Base-by-base conservation (phyloP, 2,797 vertebrate genomes). In the Chromobotia macracanthus region DNA sequence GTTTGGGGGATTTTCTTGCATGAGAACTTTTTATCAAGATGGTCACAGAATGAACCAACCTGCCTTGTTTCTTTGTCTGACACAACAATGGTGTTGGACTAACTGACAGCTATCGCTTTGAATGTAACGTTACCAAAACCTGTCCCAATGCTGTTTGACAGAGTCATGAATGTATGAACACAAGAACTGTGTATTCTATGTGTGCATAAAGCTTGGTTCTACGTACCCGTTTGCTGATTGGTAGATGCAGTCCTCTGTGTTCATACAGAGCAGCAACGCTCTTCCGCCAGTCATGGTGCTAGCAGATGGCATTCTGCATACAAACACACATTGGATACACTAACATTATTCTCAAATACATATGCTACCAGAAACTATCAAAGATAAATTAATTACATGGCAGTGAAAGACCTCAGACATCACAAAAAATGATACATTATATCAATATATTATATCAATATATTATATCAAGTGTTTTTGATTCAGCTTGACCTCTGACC, bases 221-320 rank as follows among this genome's bases (percentile, higher is more conserved):
- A 41, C 90, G 16, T 91, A 94, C 94, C 93, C 89, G 91, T 92
- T 93, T 82, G 91, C 90, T 87, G 93, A 92, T 91, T 94, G 93
- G 90, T 94, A 93, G 90, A 93, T 93, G 84, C 91, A 92, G 91
- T 92, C 93, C 89, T 94, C 93, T 91, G 92, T 91, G 90, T 94
- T 93, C 71, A 92, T 90, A 88, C 93, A 94, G 90, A 94, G 92
- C 92, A 93, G 90, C 88, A 94, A 88, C 82, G 90, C 92, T 90
- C 91, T 92, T 87, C 94, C 93, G 87, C 93, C 94, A 46, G 94
- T 94, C 94, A 94, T 94, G 87, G 92, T 94, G 93, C 91, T 93
- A 94, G 92, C 94, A 94, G 93, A 93, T 82, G 94, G 94, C 93
- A 94, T 94, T 89, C 92, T 94, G 82, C 55, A 86, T 13, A 84